Evolutionary conservation across 2,888 invertebrate genomes (phyloP).

Genomic region (Belgica antarctica): DNA sequence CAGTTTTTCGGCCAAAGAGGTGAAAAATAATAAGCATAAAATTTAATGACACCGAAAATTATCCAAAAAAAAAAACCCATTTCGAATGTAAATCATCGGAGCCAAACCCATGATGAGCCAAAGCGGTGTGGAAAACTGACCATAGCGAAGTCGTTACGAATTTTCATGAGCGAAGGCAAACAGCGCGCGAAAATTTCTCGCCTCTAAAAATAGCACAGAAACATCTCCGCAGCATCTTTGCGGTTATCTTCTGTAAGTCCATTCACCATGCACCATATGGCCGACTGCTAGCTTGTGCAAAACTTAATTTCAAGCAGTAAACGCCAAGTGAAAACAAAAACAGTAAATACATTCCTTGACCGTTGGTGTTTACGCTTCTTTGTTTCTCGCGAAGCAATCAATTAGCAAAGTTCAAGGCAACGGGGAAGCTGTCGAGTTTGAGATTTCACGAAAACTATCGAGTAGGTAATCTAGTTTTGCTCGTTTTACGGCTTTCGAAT

Average conservation of each 20-base stretch:
- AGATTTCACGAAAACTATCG: not conserved
- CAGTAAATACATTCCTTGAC: not conserved
- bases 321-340: constrained; percentile 6
- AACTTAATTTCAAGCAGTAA: not conserved
- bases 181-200: not conserved
- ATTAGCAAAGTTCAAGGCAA: not conserved
- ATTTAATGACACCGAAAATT: not conserved
- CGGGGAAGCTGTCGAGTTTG: not conserved
- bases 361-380: not conserved
- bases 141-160: not conserved
- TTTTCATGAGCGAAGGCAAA: not conserved
- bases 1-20: not conserved
- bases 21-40: not conserved
- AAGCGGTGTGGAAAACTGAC: not conserved
- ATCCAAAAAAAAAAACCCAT: constrained; percentile 1
- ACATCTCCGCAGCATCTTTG: not conserved
- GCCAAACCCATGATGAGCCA: not conserved
- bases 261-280: constrained; percentile 15
- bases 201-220: not conserved
- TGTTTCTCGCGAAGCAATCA: not conserved
- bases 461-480: no score
- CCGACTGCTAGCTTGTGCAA: not conserved
- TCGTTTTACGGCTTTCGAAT: not conserved
- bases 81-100: not conserved
- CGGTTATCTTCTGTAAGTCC: not conserved